A percentile compares a stretch with the other conserved stretches of the same genome.
These are phyloP conservation scores for Ctenopoma multispine DNA, from an alignment of 2,797 vertebrate species.

Conservation along the genomic window DNA sequence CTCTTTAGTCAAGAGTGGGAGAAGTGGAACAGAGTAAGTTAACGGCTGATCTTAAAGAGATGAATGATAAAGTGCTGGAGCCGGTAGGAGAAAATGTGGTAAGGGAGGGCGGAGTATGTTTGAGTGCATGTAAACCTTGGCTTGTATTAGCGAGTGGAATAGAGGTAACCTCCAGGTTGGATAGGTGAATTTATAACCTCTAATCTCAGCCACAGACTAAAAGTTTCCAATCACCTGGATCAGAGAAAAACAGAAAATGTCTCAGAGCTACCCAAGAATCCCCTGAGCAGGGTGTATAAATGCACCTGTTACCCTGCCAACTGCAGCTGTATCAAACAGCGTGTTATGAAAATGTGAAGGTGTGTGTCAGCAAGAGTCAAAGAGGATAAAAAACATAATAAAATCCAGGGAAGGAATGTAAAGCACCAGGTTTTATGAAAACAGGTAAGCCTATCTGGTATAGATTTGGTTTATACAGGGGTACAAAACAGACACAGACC, in stretches of 20 bases:
- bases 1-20: constrained; percentile 61
- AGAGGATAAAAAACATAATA: constrained; percentile 24
- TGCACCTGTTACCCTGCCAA: not conserved
- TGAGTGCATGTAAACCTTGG: constrained; percentile 24
- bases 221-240: not conserved
- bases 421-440: constrained; percentile 36
- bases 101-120: constrained; percentile 2
- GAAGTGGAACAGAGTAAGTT: constrained; percentile 55
- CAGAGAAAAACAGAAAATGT: not conserved
- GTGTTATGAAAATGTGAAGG: constrained; percentile 30
- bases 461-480: constrained; percentile 25
- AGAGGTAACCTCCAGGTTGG: not conserved
- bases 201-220: not conserved
- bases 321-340: not conserved
- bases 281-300: not conserved
- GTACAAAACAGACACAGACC: not conserved
- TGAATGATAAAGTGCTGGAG: constrained; percentile 48
- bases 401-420: constrained; percentile 10
- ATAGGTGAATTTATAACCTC: constrained; percentile 2
- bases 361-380: constrained; percentile 27
- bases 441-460: constrained; percentile 18
- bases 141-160: constrained; percentile 13
- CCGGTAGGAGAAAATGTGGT: constrained; percentile 10
- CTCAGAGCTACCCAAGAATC: not conserved
- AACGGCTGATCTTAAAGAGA: constrained; percentile 56